Base-by-base conservation (phyloP, 1,140 invertebrate genomes). In the Diorhabda elongata region DNA sequence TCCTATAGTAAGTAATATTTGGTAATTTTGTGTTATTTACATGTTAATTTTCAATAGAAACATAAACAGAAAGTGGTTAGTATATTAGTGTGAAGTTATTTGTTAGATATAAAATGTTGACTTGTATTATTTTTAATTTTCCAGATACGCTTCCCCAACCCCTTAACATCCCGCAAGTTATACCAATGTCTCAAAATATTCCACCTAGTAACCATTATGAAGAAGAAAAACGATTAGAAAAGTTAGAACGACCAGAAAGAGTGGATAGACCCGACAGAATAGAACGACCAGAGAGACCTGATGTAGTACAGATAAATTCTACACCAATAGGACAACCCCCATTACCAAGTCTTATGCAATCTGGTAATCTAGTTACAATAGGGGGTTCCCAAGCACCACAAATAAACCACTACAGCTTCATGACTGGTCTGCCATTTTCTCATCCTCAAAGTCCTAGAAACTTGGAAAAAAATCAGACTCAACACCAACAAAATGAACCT, bases 401-500 rank as follows among this genome's bases (percentile, higher is more conserved):
- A 1, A 74, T 80, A 44, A 73, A 72, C 59, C 80, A 85, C 63
- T 87, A 86, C 78, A 83, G 84, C 9, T 87, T 84, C 73, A 85
- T 87, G 79, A 80, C 58, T n/a, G 65, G 65, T 7, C 5, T 67
- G 65, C 67, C 73, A 7, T 74, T 72, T 52, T 68, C 66, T 41
- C 69, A 73, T 62, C 73, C 76, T 6, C 75, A 76, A 58, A 74
- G 73, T 41, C 76, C 76, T 2, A 68, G 74, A 57, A 66, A 60
- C 44, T 47, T 74, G 11, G 76, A 77, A 3, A 77, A 77, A 45
- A 65, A 58, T 44, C 64, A 65, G 44, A 57, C 66, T 41, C 64
- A 81, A 71, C 83, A 85, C 77, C 73, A 83, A 78, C 73, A 83
- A 79, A 80, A 87, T 78, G 83, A 91, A 78, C 90, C 90, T 7